Evolutionary conservation across 2,888 invertebrate genomes (phyloP).

Genomic region (Conus canariensis): DNA sequence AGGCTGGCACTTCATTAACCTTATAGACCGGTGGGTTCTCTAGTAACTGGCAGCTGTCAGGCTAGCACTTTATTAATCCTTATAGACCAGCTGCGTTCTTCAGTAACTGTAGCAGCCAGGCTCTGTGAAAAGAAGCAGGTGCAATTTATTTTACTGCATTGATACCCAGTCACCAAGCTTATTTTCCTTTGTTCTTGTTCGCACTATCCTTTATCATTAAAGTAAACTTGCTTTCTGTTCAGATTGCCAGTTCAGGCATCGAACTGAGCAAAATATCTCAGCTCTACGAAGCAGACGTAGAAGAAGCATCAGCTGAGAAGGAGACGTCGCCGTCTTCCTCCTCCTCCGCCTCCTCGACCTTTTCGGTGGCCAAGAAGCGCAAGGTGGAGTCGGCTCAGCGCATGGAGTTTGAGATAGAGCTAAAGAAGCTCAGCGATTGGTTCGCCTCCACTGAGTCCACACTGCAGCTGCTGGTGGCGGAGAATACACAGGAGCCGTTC

Average conservation of each 20-base stretch:
- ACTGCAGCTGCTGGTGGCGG: slow-evolving; percentile 71
- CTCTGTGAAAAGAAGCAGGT: no score
- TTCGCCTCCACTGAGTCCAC: slow-evolving; percentile 75
- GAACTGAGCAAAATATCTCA: slow-evolving; percentile 68
- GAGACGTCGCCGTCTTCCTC: slow-evolving; percentile 11
- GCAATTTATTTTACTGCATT: no score
- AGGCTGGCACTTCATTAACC: no score
- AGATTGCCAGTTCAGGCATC: slow-evolving; percentile 75
- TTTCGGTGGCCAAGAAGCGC: slow-evolving; percentile 58
- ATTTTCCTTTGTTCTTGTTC: no score
- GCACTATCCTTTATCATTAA: no score
- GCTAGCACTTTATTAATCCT: no score
- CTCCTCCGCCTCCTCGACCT: background rate
- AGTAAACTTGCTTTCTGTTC: slow-evolving; percentile 6
- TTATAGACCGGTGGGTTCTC: no score
- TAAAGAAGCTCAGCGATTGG: slow-evolving; percentile 73
- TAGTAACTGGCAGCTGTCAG: no score
- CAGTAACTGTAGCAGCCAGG: no score
- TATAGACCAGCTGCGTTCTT: no score
- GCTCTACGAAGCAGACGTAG: slow-evolving; percentile 53
- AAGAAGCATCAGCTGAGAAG: slow-evolving; percentile 52
- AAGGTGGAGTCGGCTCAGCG: slow-evolving; percentile 61
- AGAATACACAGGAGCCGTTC: slow-evolving; percentile 81
- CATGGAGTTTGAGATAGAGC: slow-evolving; percentile 71
- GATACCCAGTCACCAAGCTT: no score